Conservation (phyloP, 2,888 invertebrate species). For the Rotaria sp. region DNA sequence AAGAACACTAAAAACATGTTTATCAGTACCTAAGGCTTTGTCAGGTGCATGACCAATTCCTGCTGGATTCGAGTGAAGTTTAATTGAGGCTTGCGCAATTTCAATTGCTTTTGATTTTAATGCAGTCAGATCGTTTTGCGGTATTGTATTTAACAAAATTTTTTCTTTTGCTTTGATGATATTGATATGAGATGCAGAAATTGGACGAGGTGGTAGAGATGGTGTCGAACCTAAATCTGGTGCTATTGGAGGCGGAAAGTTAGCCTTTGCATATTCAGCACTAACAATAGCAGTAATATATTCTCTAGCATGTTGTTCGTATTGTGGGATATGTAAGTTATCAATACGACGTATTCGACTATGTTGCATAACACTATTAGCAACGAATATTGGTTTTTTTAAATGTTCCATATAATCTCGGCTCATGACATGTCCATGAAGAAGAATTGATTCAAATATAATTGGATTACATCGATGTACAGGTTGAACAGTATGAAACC, state of each 20-base stretch:
- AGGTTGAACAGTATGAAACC: background rate
- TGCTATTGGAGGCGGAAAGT: no score
- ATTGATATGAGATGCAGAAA: background rate
- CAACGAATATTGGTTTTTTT: background rate
- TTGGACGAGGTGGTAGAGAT: no score
- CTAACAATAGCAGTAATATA: background rate
- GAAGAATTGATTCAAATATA: background rate
- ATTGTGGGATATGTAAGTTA: background rate
- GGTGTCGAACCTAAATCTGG: no score
- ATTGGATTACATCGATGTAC: background rate
- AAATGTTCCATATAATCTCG: background rate
- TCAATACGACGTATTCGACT: background rate
- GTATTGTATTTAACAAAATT: background rate
- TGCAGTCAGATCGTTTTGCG: background rate
- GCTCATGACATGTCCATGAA: background rate
- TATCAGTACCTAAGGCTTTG: background rate
- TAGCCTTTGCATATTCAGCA: background rate
- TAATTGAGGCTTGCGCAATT: background rate
- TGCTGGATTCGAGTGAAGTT: background rate
- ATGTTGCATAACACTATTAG: background rate
- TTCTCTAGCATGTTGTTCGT: background rate
- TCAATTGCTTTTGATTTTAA: background rate
- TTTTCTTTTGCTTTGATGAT: background rate
- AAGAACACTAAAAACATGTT: background rate
- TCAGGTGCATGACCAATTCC: background rate